These are phyloP conservation scores for Cryptoblepharus egeriae DNA, from an alignment of 2,797 vertebrate genomes.

Conservation along the genomic window DNA sequence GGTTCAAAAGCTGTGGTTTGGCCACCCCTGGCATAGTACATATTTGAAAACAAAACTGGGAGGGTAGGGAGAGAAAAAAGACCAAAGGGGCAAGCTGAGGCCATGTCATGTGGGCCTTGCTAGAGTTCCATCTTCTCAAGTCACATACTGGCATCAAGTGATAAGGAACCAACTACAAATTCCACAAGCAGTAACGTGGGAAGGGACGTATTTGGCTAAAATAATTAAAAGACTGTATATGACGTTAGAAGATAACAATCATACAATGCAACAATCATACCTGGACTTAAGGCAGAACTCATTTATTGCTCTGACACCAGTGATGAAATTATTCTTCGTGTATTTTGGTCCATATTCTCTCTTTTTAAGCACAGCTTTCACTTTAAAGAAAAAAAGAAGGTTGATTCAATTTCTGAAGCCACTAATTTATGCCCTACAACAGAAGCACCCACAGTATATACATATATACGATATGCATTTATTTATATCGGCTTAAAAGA, in stretches of 20 bases:
- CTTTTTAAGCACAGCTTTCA: conserved; percentile 97
- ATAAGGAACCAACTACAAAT: too few relatives aligned
- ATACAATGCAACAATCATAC: conserved; percentile 70
- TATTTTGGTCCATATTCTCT: conserved; percentile 96
- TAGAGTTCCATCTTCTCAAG: too few relatives aligned
- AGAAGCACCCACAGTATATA: neutral
- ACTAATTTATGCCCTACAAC: neutral
- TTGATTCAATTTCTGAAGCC: conserved; percentile 18
- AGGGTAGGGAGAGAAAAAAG: too few relatives aligned
- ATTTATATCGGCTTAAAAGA: neutral
- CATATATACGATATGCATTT: accelerated
- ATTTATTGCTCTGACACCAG: conserved; percentile 97
- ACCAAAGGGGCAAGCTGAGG: too few relatives aligned
- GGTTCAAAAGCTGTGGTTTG: too few relatives aligned
- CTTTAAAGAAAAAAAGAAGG: conserved; percentile 72
- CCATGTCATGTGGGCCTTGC: too few relatives aligned
- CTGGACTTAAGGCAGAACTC: conserved; percentile 98
- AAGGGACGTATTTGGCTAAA: too few relatives aligned
- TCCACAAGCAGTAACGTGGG: too few relatives aligned
- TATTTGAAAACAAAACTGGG: too few relatives aligned
- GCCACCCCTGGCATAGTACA: neutral
- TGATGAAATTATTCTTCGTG: conserved; percentile 98
- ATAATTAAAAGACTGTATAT: too few relatives aligned
- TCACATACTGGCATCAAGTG: too few relatives aligned
- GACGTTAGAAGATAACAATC: too few relatives aligned